Conservation (phyloP, 2,797 vertebrate genomes). For the Chrysocyon brachyurus region DNA sequence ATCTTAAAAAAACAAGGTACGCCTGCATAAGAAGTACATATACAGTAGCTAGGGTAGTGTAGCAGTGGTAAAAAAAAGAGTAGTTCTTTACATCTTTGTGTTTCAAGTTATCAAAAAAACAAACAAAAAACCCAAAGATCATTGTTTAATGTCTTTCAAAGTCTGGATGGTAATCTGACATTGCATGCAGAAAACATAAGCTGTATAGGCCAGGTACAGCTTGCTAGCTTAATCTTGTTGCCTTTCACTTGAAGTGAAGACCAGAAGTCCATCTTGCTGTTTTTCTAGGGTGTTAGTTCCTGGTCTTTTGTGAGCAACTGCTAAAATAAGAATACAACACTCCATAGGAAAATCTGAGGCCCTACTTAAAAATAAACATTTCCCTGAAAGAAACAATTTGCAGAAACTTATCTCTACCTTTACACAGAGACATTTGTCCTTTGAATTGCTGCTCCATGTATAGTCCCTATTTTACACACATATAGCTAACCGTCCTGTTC, state of each 20-base stretch:
- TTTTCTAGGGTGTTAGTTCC: constrained; percentile 46
- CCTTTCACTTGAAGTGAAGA: constrained; percentile 7
- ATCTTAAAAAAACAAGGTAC: neutral
- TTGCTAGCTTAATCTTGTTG: constrained; percentile 20
- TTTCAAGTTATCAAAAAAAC: constrained; percentile 25
- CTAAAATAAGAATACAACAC: constrained; percentile 43
- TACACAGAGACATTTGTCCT: constrained; percentile 18
- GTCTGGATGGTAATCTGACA: neutral
- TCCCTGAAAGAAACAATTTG: constrained; percentile 45
- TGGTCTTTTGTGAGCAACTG: constrained; percentile 50
- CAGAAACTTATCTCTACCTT: constrained; percentile 36
- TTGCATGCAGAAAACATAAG: neutral
- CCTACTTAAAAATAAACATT: constrained; percentile 31
- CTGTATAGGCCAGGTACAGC: neutral
- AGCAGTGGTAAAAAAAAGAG: neutral
- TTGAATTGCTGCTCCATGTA: constrained; percentile 34
- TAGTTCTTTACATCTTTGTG: neutral
- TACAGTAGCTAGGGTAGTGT: neutral
- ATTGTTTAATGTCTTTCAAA: constrained; percentile 22
- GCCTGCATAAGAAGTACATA: neutral
- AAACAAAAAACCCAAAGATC: neutral
- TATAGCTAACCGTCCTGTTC: constrained; percentile 19
- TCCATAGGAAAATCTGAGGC: neutral
- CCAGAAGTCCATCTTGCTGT: neutral
- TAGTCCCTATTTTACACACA: constrained; percentile 41